A percentile compares a stretch with the other conserved stretches of the same genome.
Conservation (phyloP, 2,888 invertebrate species). For the Calameuta pallipes region DNA sequence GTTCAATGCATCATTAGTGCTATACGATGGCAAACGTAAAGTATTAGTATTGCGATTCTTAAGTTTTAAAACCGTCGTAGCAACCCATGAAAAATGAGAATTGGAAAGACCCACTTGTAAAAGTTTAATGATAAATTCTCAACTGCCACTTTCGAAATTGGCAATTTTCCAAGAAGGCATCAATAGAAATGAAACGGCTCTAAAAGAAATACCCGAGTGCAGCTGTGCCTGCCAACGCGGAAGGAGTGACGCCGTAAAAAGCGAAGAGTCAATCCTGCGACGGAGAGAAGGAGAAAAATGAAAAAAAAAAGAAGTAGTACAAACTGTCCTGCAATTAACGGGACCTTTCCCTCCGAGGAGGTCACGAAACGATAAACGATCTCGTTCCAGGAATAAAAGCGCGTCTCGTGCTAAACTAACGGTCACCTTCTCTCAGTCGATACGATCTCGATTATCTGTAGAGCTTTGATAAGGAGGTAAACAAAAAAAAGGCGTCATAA, state of each 20-base stretch:
- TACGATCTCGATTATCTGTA: neutral
- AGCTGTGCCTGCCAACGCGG: neutral
- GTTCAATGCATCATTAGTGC: too few relatives aligned
- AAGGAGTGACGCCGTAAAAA: neutral
- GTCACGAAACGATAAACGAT: neutral
- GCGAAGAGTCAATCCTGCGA: neutral
- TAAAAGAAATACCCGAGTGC: neutral
- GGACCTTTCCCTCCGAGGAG: neutral
- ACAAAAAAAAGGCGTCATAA: constrained; percentile 19
- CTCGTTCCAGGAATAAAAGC: neutral
- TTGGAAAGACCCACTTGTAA: neutral
- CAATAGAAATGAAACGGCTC: neutral
- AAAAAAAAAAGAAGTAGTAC: neutral
- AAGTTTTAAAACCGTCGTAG: too few relatives aligned
- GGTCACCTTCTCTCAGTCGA: neutral
- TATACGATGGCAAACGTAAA: too few relatives aligned
- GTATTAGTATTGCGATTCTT: too few relatives aligned
- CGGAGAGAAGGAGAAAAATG: neutral
- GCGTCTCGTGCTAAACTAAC: neutral
- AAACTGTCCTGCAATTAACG: neutral
- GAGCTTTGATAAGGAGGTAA: neutral
- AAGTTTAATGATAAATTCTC: neutral
- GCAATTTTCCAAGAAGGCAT: neutral
- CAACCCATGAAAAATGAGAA: neutral
- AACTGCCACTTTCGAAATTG: neutral